These are phyloP conservation scores for Dallia pectoralis DNA, from an alignment of 2,797 vertebrate species.

Conservation along the genomic window DNA sequence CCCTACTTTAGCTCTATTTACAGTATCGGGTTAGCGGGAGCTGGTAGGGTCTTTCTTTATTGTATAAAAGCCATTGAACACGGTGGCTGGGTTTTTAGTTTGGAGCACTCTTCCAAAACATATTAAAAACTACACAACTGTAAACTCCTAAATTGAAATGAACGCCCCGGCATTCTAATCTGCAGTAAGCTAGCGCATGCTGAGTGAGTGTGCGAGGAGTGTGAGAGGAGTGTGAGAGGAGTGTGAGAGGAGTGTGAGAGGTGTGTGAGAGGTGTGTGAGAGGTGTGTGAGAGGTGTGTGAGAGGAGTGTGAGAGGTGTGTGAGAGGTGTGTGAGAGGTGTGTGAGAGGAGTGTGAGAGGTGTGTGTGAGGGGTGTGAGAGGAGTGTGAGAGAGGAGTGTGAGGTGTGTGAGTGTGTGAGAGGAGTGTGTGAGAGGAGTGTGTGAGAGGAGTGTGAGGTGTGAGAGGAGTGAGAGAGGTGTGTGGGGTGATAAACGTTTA, in stretches of 20 bases:
- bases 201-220: conserved; percentile 36
- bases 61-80: conserved; percentile 45
- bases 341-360: too few relatives aligned
- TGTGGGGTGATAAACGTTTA: conserved; percentile 47
- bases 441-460: conserved; percentile 31
- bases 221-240: conserved; percentile 48
- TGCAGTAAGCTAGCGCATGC: conserved; percentile 43
- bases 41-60: conserved; percentile 33
- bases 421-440: too few relatives aligned
- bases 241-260: too few relatives aligned
- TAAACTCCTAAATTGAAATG: conserved; percentile 59
- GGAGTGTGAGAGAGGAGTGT: too few relatives aligned
- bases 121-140: conserved; percentile 56
- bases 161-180: conserved; percentile 52
- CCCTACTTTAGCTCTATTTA: background rate
- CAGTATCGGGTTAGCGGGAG: background rate
- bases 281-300: too few relatives aligned
- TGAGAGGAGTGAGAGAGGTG: conserved; percentile 37
- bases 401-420: conserved; percentile 36
- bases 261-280: too few relatives aligned
- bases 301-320: too few relatives aligned
- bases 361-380: too few relatives aligned
- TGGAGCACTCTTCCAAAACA: conserved; percentile 47
- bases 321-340: too few relatives aligned
- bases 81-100: conserved; percentile 30